phyloP scores from a whole-genome alignment of 1,140 invertebrate species.

The Penaeus japonicus region DNA sequence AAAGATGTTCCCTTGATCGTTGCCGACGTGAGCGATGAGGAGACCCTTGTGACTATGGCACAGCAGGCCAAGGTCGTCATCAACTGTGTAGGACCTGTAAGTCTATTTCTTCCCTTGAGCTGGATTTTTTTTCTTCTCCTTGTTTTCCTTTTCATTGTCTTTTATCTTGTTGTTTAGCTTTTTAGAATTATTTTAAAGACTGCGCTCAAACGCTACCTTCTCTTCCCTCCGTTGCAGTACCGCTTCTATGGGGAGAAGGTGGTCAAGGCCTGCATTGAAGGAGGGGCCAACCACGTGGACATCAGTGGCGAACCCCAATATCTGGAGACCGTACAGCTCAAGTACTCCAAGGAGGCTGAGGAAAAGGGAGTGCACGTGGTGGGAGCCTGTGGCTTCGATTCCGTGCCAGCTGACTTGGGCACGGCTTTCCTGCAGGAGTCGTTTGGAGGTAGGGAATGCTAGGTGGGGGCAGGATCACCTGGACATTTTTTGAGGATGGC shows the following conservation, averaged over 20 bases:
- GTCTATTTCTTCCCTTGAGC: conserved; percentile 41
- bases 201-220: background rate
- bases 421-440: conserved; percentile 76
- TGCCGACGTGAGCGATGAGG: conserved; percentile 78
- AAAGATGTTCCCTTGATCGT: conserved; percentile 74
- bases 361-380: conserved; percentile 83
- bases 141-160: background rate
- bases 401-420: conserved; percentile 87
- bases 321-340: conserved; percentile 84
- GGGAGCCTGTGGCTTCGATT: conserved; percentile 89
- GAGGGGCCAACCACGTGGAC: conserved; percentile 86
- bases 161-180: background rate
- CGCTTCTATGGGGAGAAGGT: conserved; percentile 89
- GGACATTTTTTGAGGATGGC: too few species aligned
- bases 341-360: conserved; percentile 79
- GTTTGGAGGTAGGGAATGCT: conserved; percentile 71
- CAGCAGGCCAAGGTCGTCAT: conserved; percentile 76
- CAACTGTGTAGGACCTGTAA: conserved; percentile 85
- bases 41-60: conserved; percentile 80
- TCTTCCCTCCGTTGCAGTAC: conserved; percentile 66
- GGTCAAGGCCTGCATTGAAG: conserved; percentile 86
- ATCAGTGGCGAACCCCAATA: conserved; percentile 91
- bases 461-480: background rate
- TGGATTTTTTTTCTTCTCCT: background rate
- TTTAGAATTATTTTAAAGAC: background rate